phyloP scores from a whole-genome alignment of 2,113 vertebrate species.

The Odocoileus hemionus region DNA sequence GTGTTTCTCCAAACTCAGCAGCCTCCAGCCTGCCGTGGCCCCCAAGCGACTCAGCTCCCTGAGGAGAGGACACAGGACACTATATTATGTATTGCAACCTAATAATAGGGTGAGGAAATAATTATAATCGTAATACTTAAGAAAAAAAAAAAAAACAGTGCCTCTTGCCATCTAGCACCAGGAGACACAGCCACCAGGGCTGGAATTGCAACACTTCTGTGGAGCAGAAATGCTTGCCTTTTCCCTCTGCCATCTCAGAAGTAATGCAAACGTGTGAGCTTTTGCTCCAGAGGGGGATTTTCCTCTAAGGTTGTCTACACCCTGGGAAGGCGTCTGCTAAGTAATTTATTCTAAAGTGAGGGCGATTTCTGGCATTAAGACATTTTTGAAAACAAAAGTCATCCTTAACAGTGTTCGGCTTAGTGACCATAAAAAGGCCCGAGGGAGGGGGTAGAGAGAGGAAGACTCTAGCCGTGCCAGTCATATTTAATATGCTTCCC shows the following conservation, averaged over 20 bases:
- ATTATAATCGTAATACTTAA: background rate
- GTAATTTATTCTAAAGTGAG: slow-evolving; percentile 16
- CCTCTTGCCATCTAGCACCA: background rate
- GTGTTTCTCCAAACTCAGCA: background rate
- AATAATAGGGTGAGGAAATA: background rate
- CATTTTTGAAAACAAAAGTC: background rate
- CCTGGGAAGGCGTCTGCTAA: slow-evolving; percentile 8
- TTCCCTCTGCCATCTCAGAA: background rate
- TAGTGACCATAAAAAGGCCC: slow-evolving; percentile 37
- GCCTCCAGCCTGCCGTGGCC: fast-evolving
- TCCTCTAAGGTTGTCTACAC: slow-evolving; percentile 13
- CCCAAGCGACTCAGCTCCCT: background rate
- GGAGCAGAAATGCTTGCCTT: background rate
- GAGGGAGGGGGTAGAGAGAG: background rate
- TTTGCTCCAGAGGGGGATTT: slow-evolving; percentile 39
- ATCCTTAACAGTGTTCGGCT: background rate
- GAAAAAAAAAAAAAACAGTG: background rate
- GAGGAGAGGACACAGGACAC: background rate
- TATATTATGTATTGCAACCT: background rate
- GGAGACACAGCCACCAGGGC: background rate
- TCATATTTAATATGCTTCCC: slow-evolving; percentile 63
- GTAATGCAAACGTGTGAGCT: background rate
- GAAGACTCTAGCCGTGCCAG: slow-evolving; percentile 15
- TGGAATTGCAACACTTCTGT: background rate
- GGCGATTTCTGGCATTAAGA: slow-evolving; percentile 5